Percentiles rank a stretch among this genome's conserved stretches.
These are phyloP conservation scores for Stegastes partitus DNA, from an alignment of 2,113 vertebrate species.

Conservation along the genomic window DNA sequence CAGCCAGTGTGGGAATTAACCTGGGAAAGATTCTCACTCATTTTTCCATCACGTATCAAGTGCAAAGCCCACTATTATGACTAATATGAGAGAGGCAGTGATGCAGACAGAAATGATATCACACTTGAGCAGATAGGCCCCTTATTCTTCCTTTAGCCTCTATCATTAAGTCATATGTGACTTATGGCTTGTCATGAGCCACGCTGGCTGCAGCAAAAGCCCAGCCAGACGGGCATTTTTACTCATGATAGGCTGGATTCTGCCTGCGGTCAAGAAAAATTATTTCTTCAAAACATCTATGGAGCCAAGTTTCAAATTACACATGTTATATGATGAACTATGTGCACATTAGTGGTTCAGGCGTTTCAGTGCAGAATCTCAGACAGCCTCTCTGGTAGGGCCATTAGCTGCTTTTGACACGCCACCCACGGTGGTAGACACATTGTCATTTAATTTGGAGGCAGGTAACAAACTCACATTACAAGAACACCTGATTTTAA, in stretches of 20 bases:
- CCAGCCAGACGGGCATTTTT: slow-evolving; percentile 33
- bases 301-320: slow-evolving; percentile 47
- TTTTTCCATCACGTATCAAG: slow-evolving; percentile 66
- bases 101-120: slow-evolving; percentile 76
- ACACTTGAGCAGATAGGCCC: slow-evolving; percentile 70
- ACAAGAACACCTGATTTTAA: neutral
- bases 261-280: slow-evolving; percentile 12
- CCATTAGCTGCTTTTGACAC: slow-evolving; percentile 24
- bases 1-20: slow-evolving; percentile 54
- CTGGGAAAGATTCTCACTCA: slow-evolving; percentile 51
- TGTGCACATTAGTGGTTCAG: slow-evolving; percentile 29
- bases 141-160: slow-evolving; percentile 74
- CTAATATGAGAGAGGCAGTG: slow-evolving; percentile 65
- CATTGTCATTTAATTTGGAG: slow-evolving; percentile 10
- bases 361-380: neutral
- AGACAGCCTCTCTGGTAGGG: slow-evolving; percentile 4
- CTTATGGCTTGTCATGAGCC: slow-evolving; percentile 66
- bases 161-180: slow-evolving; percentile 79
- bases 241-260: slow-evolving; percentile 48
- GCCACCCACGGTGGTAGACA: slow-evolving; percentile 3
- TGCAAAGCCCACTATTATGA: slow-evolving; percentile 71
- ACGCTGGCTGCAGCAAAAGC: slow-evolving; percentile 38
- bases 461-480: neutral
- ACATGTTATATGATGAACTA: slow-evolving; percentile 47
- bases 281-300: slow-evolving; percentile 52